phyloP scores from a whole-genome alignment of 2,888 invertebrate species.

The Alloplasta piceator region DNA sequence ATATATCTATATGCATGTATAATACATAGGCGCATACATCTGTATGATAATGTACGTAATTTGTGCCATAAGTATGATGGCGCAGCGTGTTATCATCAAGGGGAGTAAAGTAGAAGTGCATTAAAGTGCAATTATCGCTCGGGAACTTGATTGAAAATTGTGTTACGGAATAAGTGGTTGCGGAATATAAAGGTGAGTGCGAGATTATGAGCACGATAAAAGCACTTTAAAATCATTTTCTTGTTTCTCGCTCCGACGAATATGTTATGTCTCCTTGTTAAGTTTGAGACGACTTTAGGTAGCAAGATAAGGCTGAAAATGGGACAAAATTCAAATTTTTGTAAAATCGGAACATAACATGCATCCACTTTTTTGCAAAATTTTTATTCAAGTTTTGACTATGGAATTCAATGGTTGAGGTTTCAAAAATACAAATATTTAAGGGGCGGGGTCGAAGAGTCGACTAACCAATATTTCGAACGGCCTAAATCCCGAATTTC shows the following conservation, averaged over 20 bases:
- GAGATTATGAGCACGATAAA: not conserved
- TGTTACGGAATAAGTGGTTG: slow-evolving; percentile 2
- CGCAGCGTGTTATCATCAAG: not conserved
- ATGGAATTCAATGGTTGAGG: too few relatives aligned
- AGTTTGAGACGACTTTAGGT: not conserved
- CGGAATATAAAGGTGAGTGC: not conserved
- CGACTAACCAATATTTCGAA: too few relatives aligned
- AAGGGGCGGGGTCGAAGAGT: too few relatives aligned
- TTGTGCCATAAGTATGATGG: not conserved
- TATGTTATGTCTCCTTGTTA: not conserved
- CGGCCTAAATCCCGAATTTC: too few relatives aligned
- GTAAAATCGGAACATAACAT: too few relatives aligned
- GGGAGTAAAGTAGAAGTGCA: slow-evolving; percentile 27
- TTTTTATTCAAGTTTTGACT: too few relatives aligned
- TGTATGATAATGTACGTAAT: slow-evolving; percentile 32
- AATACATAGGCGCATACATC: not conserved
- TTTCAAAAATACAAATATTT: too few relatives aligned
- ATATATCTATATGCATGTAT: not conserved
- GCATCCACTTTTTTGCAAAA: too few relatives aligned
- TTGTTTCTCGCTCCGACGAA: not conserved
- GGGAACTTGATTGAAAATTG: slow-evolving; percentile 17
- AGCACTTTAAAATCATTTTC: not conserved
- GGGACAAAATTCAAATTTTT: too few relatives aligned
- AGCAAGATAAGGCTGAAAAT: not conserved
- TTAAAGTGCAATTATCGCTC: slow-evolving; percentile 43